phyloP scores from a whole-genome alignment of 2,113 vertebrate species.

The Xenus cinereus region DNA sequence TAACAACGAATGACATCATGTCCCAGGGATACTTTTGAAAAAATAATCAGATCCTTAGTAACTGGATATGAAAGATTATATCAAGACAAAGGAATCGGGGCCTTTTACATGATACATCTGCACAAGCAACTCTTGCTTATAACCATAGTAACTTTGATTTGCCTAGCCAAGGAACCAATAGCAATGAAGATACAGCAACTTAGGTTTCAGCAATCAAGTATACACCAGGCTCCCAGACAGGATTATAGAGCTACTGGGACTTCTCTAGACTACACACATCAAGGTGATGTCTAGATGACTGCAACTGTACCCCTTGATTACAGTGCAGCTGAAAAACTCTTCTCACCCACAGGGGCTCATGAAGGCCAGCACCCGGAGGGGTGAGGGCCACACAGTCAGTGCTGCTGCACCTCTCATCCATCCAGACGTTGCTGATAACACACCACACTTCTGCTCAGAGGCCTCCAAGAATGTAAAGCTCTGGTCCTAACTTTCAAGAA shows the following conservation, averaged over 20 bases:
- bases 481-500: neutral
- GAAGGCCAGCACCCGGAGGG: fast-evolving
- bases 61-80: neutral
- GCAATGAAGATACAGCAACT: neutral
- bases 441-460: neutral
- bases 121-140: neutral
- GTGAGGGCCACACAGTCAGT: fast-evolving
- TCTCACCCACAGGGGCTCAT: neutral
- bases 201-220: neutral
- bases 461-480: neutral
- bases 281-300: neutral
- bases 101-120: neutral
- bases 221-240: neutral
- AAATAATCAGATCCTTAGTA: neutral
- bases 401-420: neutral
- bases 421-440: neutral
- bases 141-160: neutral
- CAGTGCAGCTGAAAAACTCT: neutral
- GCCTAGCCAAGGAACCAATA: neutral
- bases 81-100: neutral
- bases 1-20: constrained; percentile 24
- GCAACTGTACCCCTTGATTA: neutral
- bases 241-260: neutral
- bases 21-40: neutral
- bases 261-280: neutral